Conservation (phyloP, 2,113 vertebrate species). For the Eptesicus fuscus region DNA sequence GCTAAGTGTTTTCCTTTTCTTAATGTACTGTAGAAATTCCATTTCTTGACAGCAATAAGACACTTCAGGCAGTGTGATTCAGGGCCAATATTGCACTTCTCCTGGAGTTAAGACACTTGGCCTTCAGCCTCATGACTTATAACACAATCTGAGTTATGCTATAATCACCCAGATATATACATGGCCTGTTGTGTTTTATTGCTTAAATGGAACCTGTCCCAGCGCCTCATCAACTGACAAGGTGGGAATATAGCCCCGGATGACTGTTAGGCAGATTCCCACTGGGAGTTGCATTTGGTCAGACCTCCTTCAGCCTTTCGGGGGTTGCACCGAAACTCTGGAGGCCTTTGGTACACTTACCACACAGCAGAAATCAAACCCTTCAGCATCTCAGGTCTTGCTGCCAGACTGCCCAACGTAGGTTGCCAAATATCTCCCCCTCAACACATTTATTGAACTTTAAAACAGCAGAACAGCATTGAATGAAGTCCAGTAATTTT, state of each 20-base stretch:
- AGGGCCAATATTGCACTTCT: constrained; percentile 79
- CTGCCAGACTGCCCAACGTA: constrained; percentile 75
- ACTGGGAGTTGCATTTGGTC: constrained; percentile 77
- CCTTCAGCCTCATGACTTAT: constrained; percentile 79
- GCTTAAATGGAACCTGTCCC: constrained; percentile 77
- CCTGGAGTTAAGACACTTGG: constrained; percentile 76
- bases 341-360: constrained; percentile 66
- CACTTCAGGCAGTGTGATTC: constrained; percentile 72
- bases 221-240: constrained; percentile 75
- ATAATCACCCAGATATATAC: constrained; percentile 78
- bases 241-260: constrained; percentile 76
- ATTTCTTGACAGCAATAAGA: constrained; percentile 80
- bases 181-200: constrained; percentile 81
- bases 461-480: constrained; percentile 84
- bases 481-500: constrained; percentile 89
- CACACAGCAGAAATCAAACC: constrained; percentile 74
- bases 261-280: constrained; percentile 75
- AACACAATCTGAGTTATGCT: constrained; percentile 78
- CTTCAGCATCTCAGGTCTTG: constrained; percentile 73
- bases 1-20: constrained; percentile 80
- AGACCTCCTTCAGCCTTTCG: constrained; percentile 74
- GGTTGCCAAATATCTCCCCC: constrained; percentile 84
- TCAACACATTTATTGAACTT: constrained; percentile 86
- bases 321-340: constrained; percentile 10
- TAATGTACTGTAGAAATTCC: constrained; percentile 83